Evolutionary conservation across 2,113 vertebrate genomes (phyloP).

Genomic region (Boleophthalmus pectinirostris): DNA sequence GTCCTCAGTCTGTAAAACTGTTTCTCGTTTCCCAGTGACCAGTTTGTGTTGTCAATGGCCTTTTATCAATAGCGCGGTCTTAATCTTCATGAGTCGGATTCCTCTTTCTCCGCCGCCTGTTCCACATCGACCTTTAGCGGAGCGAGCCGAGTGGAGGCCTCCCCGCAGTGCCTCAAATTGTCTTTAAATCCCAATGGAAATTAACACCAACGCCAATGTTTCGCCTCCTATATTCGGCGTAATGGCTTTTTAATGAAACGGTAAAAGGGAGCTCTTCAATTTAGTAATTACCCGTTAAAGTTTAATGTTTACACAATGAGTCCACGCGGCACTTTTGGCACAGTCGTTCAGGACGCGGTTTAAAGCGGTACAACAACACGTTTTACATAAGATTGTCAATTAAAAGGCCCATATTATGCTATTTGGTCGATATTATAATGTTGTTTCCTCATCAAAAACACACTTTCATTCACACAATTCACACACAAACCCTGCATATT

Average conservation of each 20-base stretch:
- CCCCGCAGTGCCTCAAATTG: slow-evolving; percentile 57
- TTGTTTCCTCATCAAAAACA: too few relatives aligned
- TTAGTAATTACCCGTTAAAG: slow-evolving; percentile 63
- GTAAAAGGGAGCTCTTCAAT: slow-evolving; percentile 61
- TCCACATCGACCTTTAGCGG: slow-evolving; percentile 66
- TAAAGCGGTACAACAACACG: not conserved
- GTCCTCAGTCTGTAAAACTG: slow-evolving; percentile 41
- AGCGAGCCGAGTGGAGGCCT: slow-evolving; percentile 63
- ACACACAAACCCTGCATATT: too few relatives aligned
- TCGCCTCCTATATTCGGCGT: slow-evolving; percentile 54
- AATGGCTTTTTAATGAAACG: slow-evolving; percentile 71
- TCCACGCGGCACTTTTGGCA: slow-evolving; percentile 28
- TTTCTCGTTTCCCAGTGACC: slow-evolving; percentile 58
- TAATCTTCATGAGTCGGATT: slow-evolving; percentile 54
- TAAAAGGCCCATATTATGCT: not conserved
- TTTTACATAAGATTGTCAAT: not conserved
- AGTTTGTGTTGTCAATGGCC: slow-evolving; percentile 63
- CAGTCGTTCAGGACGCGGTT: slow-evolving; percentile 21
- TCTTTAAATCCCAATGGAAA: slow-evolving; percentile 75
- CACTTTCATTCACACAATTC: too few relatives aligned
- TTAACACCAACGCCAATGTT: slow-evolving; percentile 66
- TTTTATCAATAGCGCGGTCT: slow-evolving; percentile 72
- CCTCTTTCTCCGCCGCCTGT: slow-evolving; percentile 31
- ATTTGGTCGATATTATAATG: too few relatives aligned
- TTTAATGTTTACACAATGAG: slow-evolving; percentile 54